Evolutionary conservation across 2,888 invertebrate genomes (phyloP), one percentile per base, ranked within the genome.

Genomic region (Eugnorisma glareosa): DNA sequence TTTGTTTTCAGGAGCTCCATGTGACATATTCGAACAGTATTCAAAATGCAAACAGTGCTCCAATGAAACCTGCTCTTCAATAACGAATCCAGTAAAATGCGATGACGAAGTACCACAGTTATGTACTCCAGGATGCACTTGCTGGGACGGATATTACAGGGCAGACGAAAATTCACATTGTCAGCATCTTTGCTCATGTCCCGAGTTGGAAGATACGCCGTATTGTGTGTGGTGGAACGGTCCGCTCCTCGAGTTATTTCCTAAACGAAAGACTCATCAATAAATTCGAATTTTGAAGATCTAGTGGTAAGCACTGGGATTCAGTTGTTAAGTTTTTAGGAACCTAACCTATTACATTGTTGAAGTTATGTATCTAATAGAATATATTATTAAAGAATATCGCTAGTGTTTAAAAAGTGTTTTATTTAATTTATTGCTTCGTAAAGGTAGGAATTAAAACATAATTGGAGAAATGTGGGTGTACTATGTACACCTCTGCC

Each of bases 101-200:
- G n/a, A 3, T 1, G 15, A 11, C 1, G 2, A 8, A 43, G 31
- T 45, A 6, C n/a, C n/a, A n/a, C n/a, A n/a, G n/a, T 4, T 24
- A 2, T 71, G 71, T 8, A 61, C 35, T 0, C 35, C 45, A 1
- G 61, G 71, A 45, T 71, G 71, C n/a, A 15, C 21, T 18, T 71
- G 71, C 61, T 61, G 18, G 35, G n/a, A 45, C 2, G 31, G 61
- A 61, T 61, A 35, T 35, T 43, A 71, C 35, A 61, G 63, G 35
- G n/a, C n/a, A n/a, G n/a, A n/a, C n/a, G n/a, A n/a, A n/a, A n/a
- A n/a, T n/a, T n/a, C n/a, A n/a, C n/a, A n/a, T n/a, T n/a, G n/a
- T n/a, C n/a, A n/a, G n/a, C n/a, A n/a, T n/a, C n/a, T n/a, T n/a
- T n/a, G n/a, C 35, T 6, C 6, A 11, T 63, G 61, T 63, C 24